Conservation (phyloP, 2,888 invertebrate species). For the Criorhina ranunculi region DNA sequence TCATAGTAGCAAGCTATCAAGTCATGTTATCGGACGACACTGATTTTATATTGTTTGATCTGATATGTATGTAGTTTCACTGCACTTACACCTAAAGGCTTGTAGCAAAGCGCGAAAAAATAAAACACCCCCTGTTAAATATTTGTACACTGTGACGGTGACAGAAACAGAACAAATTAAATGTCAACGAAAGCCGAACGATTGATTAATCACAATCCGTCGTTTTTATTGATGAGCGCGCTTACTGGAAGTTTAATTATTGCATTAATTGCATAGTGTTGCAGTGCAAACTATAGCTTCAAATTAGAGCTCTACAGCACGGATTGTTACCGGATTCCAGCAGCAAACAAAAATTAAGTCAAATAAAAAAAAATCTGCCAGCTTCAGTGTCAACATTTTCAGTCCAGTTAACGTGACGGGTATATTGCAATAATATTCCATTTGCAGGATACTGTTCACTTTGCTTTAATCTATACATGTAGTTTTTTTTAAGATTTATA, state of each 20-base stretch:
- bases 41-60: constrained; percentile 62
- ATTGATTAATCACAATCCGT: constrained; percentile 72
- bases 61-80: constrained; percentile 38
- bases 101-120: background rate
- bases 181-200: constrained; percentile 67
- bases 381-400: constrained; percentile 39
- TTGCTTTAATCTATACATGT: constrained; percentile 25
- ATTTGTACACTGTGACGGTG: constrained; percentile 45
- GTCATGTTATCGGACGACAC: constrained; percentile 50
- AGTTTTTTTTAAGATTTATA: constrained; percentile 29
- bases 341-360: constrained; percentile 30
- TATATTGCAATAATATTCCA: constrained; percentile 43
- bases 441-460: background rate
- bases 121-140: constrained; percentile 20
- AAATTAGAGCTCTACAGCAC: constrained; percentile 40
- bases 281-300: constrained; percentile 22
- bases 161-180: constrained; percentile 61
- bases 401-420: constrained; percentile 47
- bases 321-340: constrained; percentile 28
- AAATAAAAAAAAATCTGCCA: constrained; percentile 25
- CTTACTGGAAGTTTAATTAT: constrained; percentile 67
- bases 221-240: constrained; percentile 64
- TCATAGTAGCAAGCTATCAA: constrained; percentile 43
- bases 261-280: constrained; percentile 63
- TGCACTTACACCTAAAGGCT: constrained; percentile 28